A percentile compares a stretch with the other conserved stretches of the same genome.
phyloP scores from a whole-genome alignment of 2,797 vertebrate species.

The Paedocypris micromegethes region DNA sequence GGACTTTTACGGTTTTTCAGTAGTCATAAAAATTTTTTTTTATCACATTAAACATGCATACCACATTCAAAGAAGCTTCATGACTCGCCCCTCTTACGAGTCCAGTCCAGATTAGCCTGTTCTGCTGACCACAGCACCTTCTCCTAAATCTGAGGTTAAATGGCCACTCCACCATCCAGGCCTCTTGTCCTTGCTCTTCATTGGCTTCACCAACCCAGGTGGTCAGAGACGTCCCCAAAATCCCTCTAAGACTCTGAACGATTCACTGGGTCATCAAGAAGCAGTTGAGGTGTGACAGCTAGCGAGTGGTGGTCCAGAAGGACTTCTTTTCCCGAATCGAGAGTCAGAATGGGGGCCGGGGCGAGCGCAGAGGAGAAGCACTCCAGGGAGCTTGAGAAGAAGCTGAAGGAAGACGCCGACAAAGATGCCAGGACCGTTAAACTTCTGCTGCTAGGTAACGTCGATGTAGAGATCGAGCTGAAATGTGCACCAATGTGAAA shows the following conservation, averaged over 20 bases:
- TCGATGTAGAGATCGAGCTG: too few species aligned
- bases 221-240: constrained; percentile 66
- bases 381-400: constrained; percentile 93
- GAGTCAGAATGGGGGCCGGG: constrained; percentile 85
- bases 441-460: constrained; percentile 93
- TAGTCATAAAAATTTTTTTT: too few species aligned
- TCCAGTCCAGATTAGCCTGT: constrained; percentile 67
- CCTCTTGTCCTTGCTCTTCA: constrained; percentile 79
- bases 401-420: constrained; percentile 92
- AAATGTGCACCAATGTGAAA: too few species aligned
- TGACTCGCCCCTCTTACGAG: constrained; percentile 48
- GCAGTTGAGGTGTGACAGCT: constrained; percentile 46
- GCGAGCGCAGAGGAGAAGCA: constrained; percentile 94
- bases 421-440: constrained; percentile 94
- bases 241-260: constrained; percentile 66
- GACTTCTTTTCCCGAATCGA: constrained; percentile 28
- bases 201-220: constrained; percentile 67
- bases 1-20: too few species aligned
- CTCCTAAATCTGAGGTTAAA: constrained; percentile 63
- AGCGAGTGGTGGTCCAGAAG: constrained; percentile 37
- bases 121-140: constrained; percentile 78
- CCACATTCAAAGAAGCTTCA: constrained; percentile 8
- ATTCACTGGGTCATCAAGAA: constrained; percentile 51
- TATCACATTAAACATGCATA: not conserved
- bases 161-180: constrained; percentile 34